Conservation (phyloP, 2,797 vertebrate species). For the Nyctalus aviator region DNA sequence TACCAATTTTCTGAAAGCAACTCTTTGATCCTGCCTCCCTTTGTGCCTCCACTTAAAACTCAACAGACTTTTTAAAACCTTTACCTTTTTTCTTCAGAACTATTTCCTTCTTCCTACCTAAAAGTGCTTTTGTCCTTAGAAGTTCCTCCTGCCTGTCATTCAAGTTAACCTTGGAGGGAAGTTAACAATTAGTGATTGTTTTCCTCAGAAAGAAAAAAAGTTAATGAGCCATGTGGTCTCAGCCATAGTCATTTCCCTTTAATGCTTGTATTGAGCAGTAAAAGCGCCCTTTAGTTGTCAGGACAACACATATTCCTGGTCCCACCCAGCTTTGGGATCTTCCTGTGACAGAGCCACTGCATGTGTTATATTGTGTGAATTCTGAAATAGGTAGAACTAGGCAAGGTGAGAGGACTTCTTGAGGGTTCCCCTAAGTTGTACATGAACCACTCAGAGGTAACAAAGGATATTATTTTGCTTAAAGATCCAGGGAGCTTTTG, state of each 20-base stretch:
- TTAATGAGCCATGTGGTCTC: background rate
- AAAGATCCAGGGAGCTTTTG: background rate
- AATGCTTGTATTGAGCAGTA: background rate
- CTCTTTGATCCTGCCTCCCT: conserved; percentile 25
- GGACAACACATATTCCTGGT: background rate
- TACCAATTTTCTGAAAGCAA: conserved; percentile 18
- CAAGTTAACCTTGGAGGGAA: background rate
- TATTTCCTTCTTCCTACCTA: background rate
- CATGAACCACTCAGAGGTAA: background rate
- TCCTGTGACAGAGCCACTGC: background rate
- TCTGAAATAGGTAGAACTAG: background rate
- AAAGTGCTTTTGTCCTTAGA: conserved; percentile 34
- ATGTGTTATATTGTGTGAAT: background rate
- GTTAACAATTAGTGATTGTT: background rate
- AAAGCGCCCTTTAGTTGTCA: background rate
- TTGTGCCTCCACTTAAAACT: background rate
- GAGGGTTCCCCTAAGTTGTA: background rate
- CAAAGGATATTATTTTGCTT: background rate
- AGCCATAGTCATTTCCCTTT: background rate
- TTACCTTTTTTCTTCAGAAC: background rate
- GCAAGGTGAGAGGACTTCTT: background rate
- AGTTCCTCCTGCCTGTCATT: background rate
- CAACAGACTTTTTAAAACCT: background rate
- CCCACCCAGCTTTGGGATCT: background rate
- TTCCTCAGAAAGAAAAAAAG: background rate